A percentile compares a stretch with the other conserved stretches of the same genome.
phyloP scores from a whole-genome alignment of 1,140 invertebrate species.

The Atta texana region DNA sequence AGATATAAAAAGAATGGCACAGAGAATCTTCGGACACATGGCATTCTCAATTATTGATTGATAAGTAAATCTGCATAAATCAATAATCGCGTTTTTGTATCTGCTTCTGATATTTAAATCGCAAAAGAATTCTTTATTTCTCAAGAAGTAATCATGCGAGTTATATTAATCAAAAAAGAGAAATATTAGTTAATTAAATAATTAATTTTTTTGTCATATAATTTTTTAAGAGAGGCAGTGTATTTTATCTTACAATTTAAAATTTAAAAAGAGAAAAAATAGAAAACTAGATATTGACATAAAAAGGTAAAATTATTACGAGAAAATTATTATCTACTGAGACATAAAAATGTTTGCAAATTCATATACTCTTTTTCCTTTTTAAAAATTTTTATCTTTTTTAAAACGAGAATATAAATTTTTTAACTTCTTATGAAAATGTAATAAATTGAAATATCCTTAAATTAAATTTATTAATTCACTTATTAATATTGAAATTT shows the following conservation, averaged over 20 bases:
- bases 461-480: background rate
- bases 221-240: background rate
- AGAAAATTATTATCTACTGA: background rate
- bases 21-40: background rate
- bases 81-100: constrained; percentile 15
- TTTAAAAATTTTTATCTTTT: constrained; percentile 1
- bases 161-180: background rate
- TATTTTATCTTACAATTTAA: background rate
- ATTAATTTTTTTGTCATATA: constrained; percentile 1
- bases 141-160: background rate
- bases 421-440: background rate
- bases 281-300: background rate
- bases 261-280: background rate
- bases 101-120: constrained; percentile 18
- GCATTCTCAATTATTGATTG: constrained; percentile 20
- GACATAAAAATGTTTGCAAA: background rate
- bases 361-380: background rate
- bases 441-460: background rate
- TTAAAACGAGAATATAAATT: background rate
- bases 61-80: constrained; percentile 19
- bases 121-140: background rate
- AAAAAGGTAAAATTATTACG: background rate
- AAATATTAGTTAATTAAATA: constrained; percentile 29
- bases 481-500: background rate
- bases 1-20: background rate